phyloP scores from a whole-genome alignment of 2,797 vertebrate species.

The Acrossocheilus fasciatus region DNA sequence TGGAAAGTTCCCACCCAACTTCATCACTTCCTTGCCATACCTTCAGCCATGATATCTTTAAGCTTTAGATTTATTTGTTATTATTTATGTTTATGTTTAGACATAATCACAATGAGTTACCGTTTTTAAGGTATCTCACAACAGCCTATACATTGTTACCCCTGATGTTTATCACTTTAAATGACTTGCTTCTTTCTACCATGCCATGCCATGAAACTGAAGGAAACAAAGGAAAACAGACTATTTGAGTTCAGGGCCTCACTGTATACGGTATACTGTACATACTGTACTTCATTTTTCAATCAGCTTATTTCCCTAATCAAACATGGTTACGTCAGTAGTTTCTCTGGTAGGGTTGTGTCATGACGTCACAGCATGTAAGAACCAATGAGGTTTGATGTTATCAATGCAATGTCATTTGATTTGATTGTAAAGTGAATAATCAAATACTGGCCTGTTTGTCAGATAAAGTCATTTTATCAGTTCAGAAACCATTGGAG shows the following conservation, averaged over 20 bases:
- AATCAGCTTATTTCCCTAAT: neutral
- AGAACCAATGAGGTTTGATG: neutral
- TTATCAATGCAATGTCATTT: neutral
- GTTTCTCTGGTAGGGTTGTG: neutral
- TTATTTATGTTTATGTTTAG: neutral
- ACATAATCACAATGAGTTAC: neutral
- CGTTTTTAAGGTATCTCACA: neutral
- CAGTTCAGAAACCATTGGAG: neutral
- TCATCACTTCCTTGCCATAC: constrained; percentile 60
- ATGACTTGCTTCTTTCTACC: neutral
- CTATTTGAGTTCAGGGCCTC: neutral
- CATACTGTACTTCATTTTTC: neutral
- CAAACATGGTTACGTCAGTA: neutral
- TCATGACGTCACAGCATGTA: neutral
- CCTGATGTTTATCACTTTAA: neutral
- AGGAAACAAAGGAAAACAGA: neutral
- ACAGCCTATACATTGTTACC: neutral
- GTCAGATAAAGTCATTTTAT: neutral
- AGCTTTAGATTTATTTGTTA: neutral
- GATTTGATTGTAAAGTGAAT: neutral
- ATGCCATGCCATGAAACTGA: neutral
- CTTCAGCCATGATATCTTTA: constrained; percentile 50
- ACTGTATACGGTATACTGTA: neutral
- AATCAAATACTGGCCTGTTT: neutral
- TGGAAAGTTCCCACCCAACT: constrained; percentile 74